phyloP scores from a whole-genome alignment of 2,113 vertebrate genomes.

The Xenopus tropicalis region UCB_Xtro_10.0 CM004452.2:17248501-17249000 shows the following conservation, averaged over 20 bases:
- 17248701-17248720: slow-evolving; percentile 1
- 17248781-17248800: slow-evolving; percentile 51
- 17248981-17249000: slow-evolving; percentile 26
- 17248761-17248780: slow-evolving; percentile 36
- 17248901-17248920: slow-evolving; percentile 40
- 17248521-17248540: slow-evolving; percentile 1
- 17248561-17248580: neutral
- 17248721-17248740: slow-evolving; percentile 14
- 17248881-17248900: slow-evolving; percentile 19
- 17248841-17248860: neutral
- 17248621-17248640: neutral
- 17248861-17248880: slow-evolving; percentile 21
- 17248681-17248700: neutral
- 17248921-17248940: slow-evolving; percentile 46
- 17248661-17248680: neutral
- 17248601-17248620: neutral
- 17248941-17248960: slow-evolving; percentile 59
- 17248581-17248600: neutral
- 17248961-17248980: slow-evolving; percentile 66
- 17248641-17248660: neutral
- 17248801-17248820: slow-evolving; percentile 37
- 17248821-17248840: neutral
- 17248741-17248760: neutral
- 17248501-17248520: neutral
- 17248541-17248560: neutral